phyloP scores from a whole-genome alignment of 1,140 invertebrate genomes.

The Medauroidea extradentata region DNA sequence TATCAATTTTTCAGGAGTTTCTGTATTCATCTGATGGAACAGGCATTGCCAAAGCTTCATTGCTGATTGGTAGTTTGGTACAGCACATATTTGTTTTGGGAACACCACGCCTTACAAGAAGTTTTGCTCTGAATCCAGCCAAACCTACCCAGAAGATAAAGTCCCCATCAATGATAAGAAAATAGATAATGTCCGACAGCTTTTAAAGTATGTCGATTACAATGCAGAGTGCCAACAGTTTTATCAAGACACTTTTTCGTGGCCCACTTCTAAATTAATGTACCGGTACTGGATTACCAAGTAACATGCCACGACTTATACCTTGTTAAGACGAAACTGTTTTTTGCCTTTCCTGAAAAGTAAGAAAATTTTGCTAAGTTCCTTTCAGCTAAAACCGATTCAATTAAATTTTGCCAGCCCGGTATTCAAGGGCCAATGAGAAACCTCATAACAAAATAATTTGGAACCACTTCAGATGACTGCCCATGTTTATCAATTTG shows the following conservation, averaged over 20 bases:
- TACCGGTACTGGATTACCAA: too few species aligned
- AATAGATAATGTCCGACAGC: background rate
- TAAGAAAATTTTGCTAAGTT: too few species aligned
- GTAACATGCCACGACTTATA: too few species aligned
- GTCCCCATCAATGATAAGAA: conserved; percentile 8
- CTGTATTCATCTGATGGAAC: background rate
- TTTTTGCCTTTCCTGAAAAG: too few species aligned
- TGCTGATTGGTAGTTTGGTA: conserved; percentile 8
- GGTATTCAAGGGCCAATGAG: too few species aligned
- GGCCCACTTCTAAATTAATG: background rate
- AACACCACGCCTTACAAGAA: background rate
- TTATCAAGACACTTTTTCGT: background rate
- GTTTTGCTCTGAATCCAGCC: background rate
- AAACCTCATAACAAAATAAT: too few species aligned
- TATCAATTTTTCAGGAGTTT: conserved; percentile 8
- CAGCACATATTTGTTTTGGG: conserved; percentile 6
- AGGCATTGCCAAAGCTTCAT: background rate
- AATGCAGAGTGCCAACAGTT: conserved; percentile 5
- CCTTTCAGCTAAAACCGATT: too few species aligned
- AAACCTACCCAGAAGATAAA: conserved; percentile 6
- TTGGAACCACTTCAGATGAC: too few species aligned
- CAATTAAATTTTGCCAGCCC: too few species aligned
- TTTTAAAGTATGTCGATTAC: background rate
- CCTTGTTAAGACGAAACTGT: too few species aligned
- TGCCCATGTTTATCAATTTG: too few species aligned